Base-by-base conservation (phyloP, 1,140 invertebrate species). In the Aphaenogaster rudis region DNA sequence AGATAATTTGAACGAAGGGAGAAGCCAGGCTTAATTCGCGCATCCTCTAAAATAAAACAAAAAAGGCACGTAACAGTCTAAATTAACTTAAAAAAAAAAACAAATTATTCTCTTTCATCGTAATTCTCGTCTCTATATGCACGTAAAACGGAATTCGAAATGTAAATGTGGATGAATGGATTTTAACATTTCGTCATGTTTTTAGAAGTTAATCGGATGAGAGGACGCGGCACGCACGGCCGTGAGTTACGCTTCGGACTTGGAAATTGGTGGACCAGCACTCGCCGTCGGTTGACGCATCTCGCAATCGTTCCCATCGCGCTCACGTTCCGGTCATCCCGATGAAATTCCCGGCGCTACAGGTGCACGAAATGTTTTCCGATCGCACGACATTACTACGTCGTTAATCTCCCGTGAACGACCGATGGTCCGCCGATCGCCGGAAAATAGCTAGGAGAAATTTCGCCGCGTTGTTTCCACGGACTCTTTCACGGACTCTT, bases 341-440 rank as follows among this genome's bases (percentile, higher is more conserved):
- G 7, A 61, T 61, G 36, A 50, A 84, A 84, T 50, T 74, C 69
- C 15, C 28, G 39, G 21, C n/a, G 61, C 66, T 54, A 64, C 80
- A 74, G 42, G 42, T 74, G 67, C 69, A 50, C 6, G 39, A 82
- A 59, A 72, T 82, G 52, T 61, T 82, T 69, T 15, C n/a, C 54
- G 54, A 84, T 84, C 45, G 67, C 45, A 21, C 77, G 45, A 59
- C 33, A 48, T 48, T 52, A 61, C 28, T 28, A 76, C 42, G 80
- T 39, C 69, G 13, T 74, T 74, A 61, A 84, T 84, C 42, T 50
- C 7, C 17, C 42, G 52, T 39, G 59, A 76, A 82, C 67, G 80
- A 15, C 11, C 45, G 45, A 72, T 54, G 2, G 54, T 59, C 59
- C 39, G 79, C 21, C 63, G 33, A 66, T 81, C 9, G 28, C 1